Base-by-base conservation (phyloP, 2,888 invertebrate species). In the Parnassius apollo region DNA sequence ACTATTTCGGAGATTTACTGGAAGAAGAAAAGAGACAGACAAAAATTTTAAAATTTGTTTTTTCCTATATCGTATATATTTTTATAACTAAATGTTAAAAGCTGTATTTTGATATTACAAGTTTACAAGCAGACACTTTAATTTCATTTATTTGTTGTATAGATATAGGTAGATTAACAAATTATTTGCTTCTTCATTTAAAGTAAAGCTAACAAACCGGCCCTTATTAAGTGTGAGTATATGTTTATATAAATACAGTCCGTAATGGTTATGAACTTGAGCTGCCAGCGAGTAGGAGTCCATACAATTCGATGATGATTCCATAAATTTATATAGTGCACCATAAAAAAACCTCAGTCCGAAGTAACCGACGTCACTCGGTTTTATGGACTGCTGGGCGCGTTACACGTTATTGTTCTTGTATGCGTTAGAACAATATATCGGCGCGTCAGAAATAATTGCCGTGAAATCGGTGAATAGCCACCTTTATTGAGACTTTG, bases 301-400 rank as follows among this genome's bases (percentile, higher is more conserved):
- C 83, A 90, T 89, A 89, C 87, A 87, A 85, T 81, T 83, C 84
- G 81, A 88, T 90, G 89, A 89, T 90, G 88, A 90, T 89, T 91
- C 91, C 88, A 91, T 91, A 91, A 91, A 91, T 86, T 78, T 91
- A 91, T 91, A 91, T 86, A 83, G 88, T 89, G 82, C 85, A 85
- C 81, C 87, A 90, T 91, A 91, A 91, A 90, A 88, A 83, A 75
- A 75, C 79, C 46, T 51, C 79, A 80, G 75, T 84, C 75, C 76
- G 82, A 88, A 89, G 89, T 89, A 90, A 86, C 85, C 84, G 76
- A 77, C 86, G 88, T 88, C 89, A 86, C 86, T 85, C 80, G 74
- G 67, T 71, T 89, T 89, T 90, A 89, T 85, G 83, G 80, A 84
- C 82, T 83, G 77, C 70, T 72, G 68, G 73, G 68, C 68, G 70